phyloP scores from a whole-genome alignment of 2,888 invertebrate genomes.

The Tanytarsus gracilentus region DNA sequence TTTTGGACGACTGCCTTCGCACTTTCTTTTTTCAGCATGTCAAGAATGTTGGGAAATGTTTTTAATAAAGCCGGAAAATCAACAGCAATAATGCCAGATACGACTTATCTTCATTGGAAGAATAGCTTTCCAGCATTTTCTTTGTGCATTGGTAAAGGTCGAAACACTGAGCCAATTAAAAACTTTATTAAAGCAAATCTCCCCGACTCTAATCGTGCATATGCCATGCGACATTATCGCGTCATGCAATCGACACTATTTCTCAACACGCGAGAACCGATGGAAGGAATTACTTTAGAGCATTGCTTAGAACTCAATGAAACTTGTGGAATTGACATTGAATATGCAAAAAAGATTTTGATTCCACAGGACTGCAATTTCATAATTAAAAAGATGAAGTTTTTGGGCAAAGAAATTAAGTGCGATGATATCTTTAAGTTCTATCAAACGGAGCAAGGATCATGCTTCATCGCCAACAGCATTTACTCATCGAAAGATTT shows the following conservation, averaged over 20 bases:
- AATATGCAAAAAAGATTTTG: not conserved
- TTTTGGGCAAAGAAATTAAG: not conserved
- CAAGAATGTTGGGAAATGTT: not conserved
- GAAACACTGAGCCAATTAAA: not conserved
- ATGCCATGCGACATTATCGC: not conserved
- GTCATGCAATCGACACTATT: not conserved
- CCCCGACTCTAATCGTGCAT: not conserved
- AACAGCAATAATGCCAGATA: conserved; percentile 4
- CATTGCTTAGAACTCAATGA: not conserved
- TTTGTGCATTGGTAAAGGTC: not conserved
- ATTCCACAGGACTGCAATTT: not conserved
- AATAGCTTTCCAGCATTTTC: conserved; percentile 14
- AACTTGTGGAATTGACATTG: conserved; percentile 13
- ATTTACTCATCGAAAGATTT: not conserved
- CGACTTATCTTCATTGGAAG: conserved; percentile 8
- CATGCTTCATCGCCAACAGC: conserved; percentile 16
- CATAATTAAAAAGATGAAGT: not conserved
- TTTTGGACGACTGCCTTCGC: not conserved
- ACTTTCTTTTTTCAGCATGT: not conserved
- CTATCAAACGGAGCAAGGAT: not conserved
- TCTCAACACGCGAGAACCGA: not conserved
- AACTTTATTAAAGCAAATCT: not conserved
- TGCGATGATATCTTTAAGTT: not conserved
- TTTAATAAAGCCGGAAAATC: not conserved
- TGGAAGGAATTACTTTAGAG: not conserved